Evolutionary conservation across 2,797 vertebrate species (phyloP), one percentile per base, ranked within the genome.

Genomic region (Kryptolebias ocellatus): DNA sequence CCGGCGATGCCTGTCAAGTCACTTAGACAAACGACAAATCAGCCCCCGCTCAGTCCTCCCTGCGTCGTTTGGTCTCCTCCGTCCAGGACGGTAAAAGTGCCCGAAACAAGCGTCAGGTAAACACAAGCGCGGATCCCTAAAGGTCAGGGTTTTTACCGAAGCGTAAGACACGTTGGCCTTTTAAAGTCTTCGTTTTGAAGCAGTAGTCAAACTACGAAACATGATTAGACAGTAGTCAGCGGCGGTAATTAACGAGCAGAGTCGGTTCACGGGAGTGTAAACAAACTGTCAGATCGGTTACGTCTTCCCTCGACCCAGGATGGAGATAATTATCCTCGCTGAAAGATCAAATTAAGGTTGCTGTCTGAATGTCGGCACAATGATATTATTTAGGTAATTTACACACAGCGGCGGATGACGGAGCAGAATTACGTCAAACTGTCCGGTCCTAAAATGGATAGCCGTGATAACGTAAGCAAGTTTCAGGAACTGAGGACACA

Each of bases 191-290:
- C 55, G 53, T 64, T 34, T 24, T 16, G 15, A 56, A 24, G 28
- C 54, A 44, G 15, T 20, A 37, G 51, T 49, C 47, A 44, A 44
- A 37, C 49, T 50, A 12, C 55, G 39, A 50, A 67, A 44, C 49
- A 17, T 34, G 50, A 16, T 74, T 51, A 27, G 54, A 45, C 29
- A 28, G 53, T 44, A 61, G 49, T 34, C 49, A 54, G 20, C 42
- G 20, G 46, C 24, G 14, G 49, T 60, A 53, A 72, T 72, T 72
- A 60, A 42, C n/a, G 50, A 42, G 62, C 37, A 31, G 27, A 42
- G 16, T 34, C 46, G 20, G 17, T 53, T 54, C 37, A 47, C 28
- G 17, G 18, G 20, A 28, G 16, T 18, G 4, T 39, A 51, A 28
- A 60, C 18, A 53, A 61, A n/a, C 49, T 42, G 12, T 59, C 16